Evolutionary conservation across 2,797 vertebrate species (phyloP), one percentile per base, ranked within the genome.

Genomic region (Acanthiza pusilla): DNA sequence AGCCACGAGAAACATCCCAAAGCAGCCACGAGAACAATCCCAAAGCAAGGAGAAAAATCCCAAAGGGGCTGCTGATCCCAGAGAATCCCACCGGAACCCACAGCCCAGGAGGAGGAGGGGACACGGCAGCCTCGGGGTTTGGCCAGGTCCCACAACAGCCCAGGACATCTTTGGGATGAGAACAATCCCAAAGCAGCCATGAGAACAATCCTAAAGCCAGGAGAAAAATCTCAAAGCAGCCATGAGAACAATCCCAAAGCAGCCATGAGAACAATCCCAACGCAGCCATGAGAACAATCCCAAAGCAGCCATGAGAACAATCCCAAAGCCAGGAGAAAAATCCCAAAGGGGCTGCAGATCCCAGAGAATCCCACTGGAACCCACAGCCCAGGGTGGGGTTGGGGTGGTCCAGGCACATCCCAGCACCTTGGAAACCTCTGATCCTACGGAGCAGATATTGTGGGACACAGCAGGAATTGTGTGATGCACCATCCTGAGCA

Each of bases 371-470:
- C 2, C 4, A 32, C 0, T 5, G 53, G 55, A 47, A 9, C 43
- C 6, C 82, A 4, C 7, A n/a, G 53, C n/a, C 47, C 11, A 29
- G 26, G 5, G 9, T 2, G 30, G 62, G 22, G 57, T 14, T 36
- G 5, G 0, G 1, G 0, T 2, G 55, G 20, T 9, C 29, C 45
- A 30, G 51, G 38, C 48, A 36, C 13, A 10, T 11, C 68, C 32
- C 40, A 12, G 0, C 51, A 6, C 36, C 6, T 17, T 38, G 50
- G 60, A 55, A 58, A 83, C 22, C 53, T 89, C n/a, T 36, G 7
- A 19, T 11, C 5, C 29, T 0, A 3, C 2, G 1, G 0, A 40
- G 50, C 1, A 32, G 51, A 5, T 9, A 5, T 1, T 0, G 7
- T 50, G 48, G 48, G 26, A 50, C 16, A 25, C 26, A 27, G 48